Percentiles rank a stretch among this genome's conserved stretches.
These are phyloP conservation scores for Prochilodus magdalenae DNA, from an alignment of 2,113 vertebrate species.

Conservation along the genomic window DNA sequence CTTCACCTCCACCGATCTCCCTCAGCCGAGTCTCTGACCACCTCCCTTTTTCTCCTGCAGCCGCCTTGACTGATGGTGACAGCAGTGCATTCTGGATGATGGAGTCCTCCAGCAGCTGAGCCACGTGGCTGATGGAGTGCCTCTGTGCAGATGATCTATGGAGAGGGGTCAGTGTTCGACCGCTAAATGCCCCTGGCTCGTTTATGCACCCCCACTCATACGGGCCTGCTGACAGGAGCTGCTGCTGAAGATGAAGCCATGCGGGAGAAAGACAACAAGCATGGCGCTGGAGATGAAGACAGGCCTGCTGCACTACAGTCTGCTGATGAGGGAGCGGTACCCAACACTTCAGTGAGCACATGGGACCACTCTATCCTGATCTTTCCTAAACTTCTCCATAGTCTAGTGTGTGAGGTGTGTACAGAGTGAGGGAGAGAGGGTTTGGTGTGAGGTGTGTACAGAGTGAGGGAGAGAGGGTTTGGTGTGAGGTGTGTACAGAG, in stretches of 20 bases:
- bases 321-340: constrained; percentile 70
- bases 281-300: constrained; percentile 60
- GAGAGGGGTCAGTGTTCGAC: constrained; percentile 61
- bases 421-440: too few relatives aligned
- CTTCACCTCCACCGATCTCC: not conserved
- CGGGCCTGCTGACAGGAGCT: constrained; percentile 25
- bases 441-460: too few relatives aligned
- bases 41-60: not conserved
- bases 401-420: too few relatives aligned
- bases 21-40: not conserved
- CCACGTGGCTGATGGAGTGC: constrained; percentile 54
- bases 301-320: constrained; percentile 63
- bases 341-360: constrained; percentile 64
- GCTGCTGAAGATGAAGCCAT: constrained; percentile 64
- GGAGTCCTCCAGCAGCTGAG: constrained; percentile 25
- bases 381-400: too few relatives aligned
- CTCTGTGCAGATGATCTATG: constrained; percentile 66
- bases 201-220: too few relatives aligned
- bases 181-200: constrained; percentile 56
- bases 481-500: too few relatives aligned
- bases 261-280: constrained; percentile 59
- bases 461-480: too few relatives aligned
- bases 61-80: constrained; percentile 17
- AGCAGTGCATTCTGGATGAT: constrained; percentile 27
- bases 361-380: too few relatives aligned